Conservation (phyloP, 2,113 vertebrate genomes). For the Seriola rivoliana region DNA sequence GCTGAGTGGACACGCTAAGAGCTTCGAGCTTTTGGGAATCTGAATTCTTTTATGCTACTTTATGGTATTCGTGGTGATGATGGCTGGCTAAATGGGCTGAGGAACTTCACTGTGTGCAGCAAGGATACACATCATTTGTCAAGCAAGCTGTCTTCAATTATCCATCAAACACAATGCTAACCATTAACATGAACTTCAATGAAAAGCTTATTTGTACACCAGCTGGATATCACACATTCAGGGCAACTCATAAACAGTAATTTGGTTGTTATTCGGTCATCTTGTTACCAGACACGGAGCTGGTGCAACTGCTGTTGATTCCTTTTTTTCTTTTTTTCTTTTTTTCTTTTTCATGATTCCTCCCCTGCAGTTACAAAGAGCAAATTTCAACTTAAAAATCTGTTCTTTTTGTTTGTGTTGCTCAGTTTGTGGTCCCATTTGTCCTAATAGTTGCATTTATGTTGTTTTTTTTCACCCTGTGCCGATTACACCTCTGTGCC, state of each 20-base stretch:
- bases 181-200: constrained; percentile 23
- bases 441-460: constrained; percentile 47
- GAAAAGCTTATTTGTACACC: constrained; percentile 47
- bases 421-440: constrained; percentile 44
- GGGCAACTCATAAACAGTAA: constrained; percentile 9
- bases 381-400: constrained; percentile 9
- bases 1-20: constrained; percentile 41
- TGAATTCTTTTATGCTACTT: constrained; percentile 50
- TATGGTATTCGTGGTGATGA: constrained; percentile 42
- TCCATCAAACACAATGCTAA: constrained; percentile 32
- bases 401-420: constrained; percentile 33
- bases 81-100: constrained; percentile 46
- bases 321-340: background rate
- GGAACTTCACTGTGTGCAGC: constrained; percentile 35
- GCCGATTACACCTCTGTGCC: constrained; percentile 55
- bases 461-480: background rate
- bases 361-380: constrained; percentile 8
- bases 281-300: constrained; percentile 7
- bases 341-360: background rate
- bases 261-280: constrained; percentile 28
- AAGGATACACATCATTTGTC: constrained; percentile 53
- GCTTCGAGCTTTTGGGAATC: constrained; percentile 50
- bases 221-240: constrained; percentile 31
- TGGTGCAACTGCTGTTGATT: background rate
- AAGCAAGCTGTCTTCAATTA: constrained; percentile 43